phyloP scores from a whole-genome alignment of 2,113 vertebrate genomes.

The Oryzias woworae region DNA sequence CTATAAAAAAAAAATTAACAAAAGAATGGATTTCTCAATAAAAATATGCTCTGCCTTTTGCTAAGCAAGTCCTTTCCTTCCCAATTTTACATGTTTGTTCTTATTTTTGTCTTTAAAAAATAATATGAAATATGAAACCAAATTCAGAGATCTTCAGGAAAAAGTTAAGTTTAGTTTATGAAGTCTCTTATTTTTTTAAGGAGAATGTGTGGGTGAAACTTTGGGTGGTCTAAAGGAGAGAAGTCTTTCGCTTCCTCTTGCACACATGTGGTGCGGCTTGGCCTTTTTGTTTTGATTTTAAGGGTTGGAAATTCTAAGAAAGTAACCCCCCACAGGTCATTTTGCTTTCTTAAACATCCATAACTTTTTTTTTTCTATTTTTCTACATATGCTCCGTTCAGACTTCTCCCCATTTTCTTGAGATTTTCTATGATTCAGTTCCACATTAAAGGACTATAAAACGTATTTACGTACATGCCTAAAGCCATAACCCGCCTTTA shows the following conservation, averaged over 20 bases:
- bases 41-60: conserved; percentile 10
- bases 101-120: conserved; percentile 46
- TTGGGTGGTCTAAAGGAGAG: conserved; percentile 78
- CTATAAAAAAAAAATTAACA: conserved; percentile 20
- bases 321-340: conserved; percentile 77
- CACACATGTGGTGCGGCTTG: conserved; percentile 79
- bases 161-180: conserved; percentile 45
- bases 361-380: conserved; percentile 66
- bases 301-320: conserved; percentile 78
- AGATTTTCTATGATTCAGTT: conserved; percentile 25
- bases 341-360: conserved; percentile 79
- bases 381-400: conserved; percentile 48
- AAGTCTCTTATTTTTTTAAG: conserved; percentile 63
- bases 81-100: conserved; percentile 8
- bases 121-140: conserved; percentile 42
- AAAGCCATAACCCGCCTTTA: conserved; percentile 9
- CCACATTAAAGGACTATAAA: background rate
- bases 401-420: conserved; percentile 24
- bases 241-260: conserved; percentile 70
- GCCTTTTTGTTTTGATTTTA: conserved; percentile 79
- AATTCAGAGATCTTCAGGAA: conserved; percentile 47
- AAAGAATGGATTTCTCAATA: conserved; percentile 17
- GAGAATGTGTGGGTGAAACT: conserved; percentile 74
- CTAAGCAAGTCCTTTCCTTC: background rate
- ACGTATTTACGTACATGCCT: conserved; percentile 3